phyloP scores from a whole-genome alignment of 1,140 invertebrate species.

The Trachymyrmex septentrionalis region DNA sequence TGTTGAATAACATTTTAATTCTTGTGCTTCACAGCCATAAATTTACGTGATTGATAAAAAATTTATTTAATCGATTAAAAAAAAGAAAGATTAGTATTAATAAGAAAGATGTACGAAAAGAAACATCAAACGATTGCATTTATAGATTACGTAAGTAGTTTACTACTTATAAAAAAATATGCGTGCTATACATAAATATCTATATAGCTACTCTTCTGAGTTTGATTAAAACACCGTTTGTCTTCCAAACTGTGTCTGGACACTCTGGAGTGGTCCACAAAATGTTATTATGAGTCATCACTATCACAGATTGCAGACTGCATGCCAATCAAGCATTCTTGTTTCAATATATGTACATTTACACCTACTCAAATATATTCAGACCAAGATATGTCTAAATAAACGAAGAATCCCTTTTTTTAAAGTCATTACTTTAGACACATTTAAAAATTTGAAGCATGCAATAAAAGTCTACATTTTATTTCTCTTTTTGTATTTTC shows the following conservation, averaged over 20 bases:
- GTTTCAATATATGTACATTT: constrained; percentile 22
- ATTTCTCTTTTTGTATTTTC: neutral
- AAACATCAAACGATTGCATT: neutral
- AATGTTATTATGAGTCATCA: constrained; percentile 54
- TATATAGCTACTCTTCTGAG: neutral
- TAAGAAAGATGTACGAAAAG: neutral
- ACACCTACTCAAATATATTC: constrained; percentile 22
- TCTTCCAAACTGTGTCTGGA: constrained; percentile 1
- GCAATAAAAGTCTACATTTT: neutral
- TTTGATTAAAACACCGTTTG: constrained; percentile 10
- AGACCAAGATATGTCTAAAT: neutral
- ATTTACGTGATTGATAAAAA: neutral
- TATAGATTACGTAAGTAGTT: too few species aligned
- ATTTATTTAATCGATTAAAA: neutral
- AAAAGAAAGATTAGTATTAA: neutral
- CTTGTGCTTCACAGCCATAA: neutral
- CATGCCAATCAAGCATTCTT: constrained; percentile 43
- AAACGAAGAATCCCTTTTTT: neutral
- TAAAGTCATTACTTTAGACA: neutral
- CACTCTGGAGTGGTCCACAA: constrained; percentile 14
- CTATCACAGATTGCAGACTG: constrained; percentile 34
- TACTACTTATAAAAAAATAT: too few species aligned
- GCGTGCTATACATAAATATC: neutral
- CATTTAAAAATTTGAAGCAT: neutral
- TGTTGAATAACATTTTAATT: constrained; percentile 9